Conservation (phyloP, 2,113 vertebrate species). For the Syrrhaptes paradoxus region DNA sequence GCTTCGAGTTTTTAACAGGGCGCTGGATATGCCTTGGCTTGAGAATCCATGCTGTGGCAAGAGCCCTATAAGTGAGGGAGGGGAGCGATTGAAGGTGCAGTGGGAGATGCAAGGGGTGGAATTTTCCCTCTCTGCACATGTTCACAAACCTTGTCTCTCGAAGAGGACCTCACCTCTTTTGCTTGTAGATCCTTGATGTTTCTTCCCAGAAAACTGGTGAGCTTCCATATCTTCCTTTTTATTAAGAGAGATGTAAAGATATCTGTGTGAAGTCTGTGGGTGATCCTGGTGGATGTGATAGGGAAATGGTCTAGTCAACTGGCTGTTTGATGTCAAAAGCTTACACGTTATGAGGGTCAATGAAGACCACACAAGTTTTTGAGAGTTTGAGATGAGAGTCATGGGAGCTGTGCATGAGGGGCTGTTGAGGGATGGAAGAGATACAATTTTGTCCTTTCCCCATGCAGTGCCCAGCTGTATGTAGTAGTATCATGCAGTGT, state of each 20-base stretch:
- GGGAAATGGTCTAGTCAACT: neutral
- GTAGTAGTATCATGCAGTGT: too few species aligned
- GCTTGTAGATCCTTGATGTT: neutral
- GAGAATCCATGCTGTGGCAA: too few species aligned
- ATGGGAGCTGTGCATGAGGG: fast-evolving
- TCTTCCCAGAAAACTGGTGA: neutral
- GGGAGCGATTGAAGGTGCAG: too few species aligned
- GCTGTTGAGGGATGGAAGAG: neutral
- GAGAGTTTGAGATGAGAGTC: too few species aligned
- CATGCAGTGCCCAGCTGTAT: fast-evolving
- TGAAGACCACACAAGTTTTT: fast-evolving
- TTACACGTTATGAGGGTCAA: neutral
- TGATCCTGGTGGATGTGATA: neutral
- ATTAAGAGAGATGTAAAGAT: neutral
- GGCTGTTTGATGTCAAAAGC: too few species aligned
- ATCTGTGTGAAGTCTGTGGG: neutral
- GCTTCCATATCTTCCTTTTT: neutral
- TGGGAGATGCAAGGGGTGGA: too few species aligned
- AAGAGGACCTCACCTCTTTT: neutral
- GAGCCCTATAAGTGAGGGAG: too few species aligned
- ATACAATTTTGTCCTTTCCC: neutral
- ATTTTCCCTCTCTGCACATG: too few species aligned
- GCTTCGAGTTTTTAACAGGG: too few species aligned
- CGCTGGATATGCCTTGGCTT: too few species aligned
- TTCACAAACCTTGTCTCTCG: neutral